Evolutionary conservation across 2,113 vertebrate species (phyloP).

Genomic region (Elachura formosa): DNA sequence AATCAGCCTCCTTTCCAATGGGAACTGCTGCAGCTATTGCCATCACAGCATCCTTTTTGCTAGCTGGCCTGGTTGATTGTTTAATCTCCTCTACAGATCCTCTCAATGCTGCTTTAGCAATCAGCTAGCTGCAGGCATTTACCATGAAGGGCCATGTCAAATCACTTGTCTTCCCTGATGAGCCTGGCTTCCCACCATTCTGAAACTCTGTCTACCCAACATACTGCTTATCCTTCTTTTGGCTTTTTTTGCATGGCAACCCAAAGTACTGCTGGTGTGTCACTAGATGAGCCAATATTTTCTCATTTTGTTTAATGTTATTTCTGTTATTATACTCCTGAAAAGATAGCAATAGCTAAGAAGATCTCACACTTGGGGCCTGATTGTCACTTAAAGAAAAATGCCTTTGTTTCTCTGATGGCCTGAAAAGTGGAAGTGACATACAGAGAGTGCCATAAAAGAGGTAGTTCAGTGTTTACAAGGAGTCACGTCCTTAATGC

Average conservation of each 20-base stretch:
- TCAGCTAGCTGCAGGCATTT: slow-evolving; percentile 13
- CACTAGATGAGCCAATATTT: not conserved
- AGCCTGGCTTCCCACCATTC: not conserved
- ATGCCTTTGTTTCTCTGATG: not conserved
- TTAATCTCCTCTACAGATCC: not conserved
- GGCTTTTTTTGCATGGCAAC: not conserved
- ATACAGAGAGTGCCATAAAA: not conserved
- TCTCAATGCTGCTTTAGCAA: slow-evolving; percentile 8
- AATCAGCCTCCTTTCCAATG: not conserved
- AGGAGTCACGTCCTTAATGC: not conserved
- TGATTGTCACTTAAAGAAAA: not conserved
- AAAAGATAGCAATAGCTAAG: not conserved
- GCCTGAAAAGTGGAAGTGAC: not conserved
- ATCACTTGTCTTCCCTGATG: not conserved
- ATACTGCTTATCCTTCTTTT: not conserved
- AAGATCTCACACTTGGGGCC: not conserved
- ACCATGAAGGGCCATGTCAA: not conserved
- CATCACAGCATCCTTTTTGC: not conserved
- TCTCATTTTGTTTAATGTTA: not conserved
- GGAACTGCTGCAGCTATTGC: not conserved
- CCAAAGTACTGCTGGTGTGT: not conserved
- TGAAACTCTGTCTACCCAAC: not conserved
- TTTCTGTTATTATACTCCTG: not conserved
- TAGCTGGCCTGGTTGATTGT: not conserved
- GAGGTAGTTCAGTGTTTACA: not conserved